phyloP scores from a whole-genome alignment of 2,797 vertebrate genomes.

The Sebastes ruberrimus region DNA sequence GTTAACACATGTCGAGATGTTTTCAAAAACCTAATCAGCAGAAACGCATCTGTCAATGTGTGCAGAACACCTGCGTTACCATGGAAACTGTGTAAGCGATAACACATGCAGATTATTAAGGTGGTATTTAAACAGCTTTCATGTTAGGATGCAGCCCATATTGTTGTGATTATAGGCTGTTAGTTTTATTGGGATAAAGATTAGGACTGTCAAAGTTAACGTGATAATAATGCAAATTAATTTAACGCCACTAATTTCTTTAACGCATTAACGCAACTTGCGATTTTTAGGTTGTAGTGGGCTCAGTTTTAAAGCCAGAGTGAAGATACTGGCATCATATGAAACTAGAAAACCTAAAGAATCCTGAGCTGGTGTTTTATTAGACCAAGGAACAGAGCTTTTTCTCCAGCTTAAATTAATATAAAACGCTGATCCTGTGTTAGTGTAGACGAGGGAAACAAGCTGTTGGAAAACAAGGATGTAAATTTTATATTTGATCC shows the following conservation, averaged over 20 bases:
- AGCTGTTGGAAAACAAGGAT: neutral
- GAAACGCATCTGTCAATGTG: neutral
- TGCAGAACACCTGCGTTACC: neutral
- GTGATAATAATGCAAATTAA: too few species aligned
- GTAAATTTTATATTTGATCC: neutral
- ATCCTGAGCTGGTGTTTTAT: neutral
- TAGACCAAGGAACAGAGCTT: neutral
- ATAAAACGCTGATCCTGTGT: neutral
- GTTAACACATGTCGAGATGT: neutral
- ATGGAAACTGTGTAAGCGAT: neutral
- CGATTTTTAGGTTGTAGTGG: too few species aligned
- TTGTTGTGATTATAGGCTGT: neutral
- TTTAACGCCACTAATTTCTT: too few species aligned
- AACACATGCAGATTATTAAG: neutral
- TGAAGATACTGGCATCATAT: too few species aligned
- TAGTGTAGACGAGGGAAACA: neutral
- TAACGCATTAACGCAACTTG: too few species aligned
- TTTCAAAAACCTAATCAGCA: neutral
- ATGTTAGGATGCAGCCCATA: rapidly evolving
- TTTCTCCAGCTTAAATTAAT: neutral
- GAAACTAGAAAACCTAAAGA: too few species aligned
- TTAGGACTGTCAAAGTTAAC: too few species aligned
- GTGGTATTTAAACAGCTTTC: too few species aligned
- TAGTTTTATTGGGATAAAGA: too few species aligned
- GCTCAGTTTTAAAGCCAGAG: too few species aligned